Evolutionary conservation across 30 jellyfish, hydroid and myxozoan species (phyloP), one percentile per base, ranked within the genome.

Genomic region (Hydra vulgaris): DNA sequence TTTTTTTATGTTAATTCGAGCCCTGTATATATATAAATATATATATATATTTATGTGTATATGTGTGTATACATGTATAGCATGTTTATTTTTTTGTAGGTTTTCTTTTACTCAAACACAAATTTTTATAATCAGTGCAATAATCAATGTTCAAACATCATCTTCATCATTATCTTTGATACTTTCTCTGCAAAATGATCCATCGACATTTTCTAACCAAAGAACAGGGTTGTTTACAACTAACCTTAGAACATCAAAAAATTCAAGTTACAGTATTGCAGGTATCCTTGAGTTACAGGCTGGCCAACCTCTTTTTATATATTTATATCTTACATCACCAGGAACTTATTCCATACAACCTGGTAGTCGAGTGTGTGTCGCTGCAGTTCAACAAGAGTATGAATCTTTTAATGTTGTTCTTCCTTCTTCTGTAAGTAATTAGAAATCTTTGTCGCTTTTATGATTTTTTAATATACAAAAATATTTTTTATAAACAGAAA

Each of bases 331-430:
- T 86, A 85, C 80, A 20, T 80, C 68, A 27, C 74, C 80, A 18
- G 97, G 85, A 23, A 74, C 56, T 25, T 89, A 74, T 70, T 54
- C 76, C 26, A 75, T 89, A 20, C 85, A 84, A 52, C 72, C 77
- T 17, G 97, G 97, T 26, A 89, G 95, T 70, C 82, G 97, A 52
- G 74, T 89, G n/a, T 78, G 95, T 26, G 86, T 84, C 56, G 66
- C 72, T 55, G n/a, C 40, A 26, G 76, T 72, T 22, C 94, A 89
- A 73, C 55, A 85, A 18, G 72, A 71, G 72, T 89, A 89, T 79
- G 95, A 93, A 26, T 92, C 97, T 22, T 81, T 85, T 78, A 95
- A 89, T 82, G 87, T 78, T 0, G 81, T 80, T 18, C 67, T 78
- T 5, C 80, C 95, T 0, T 72, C 89, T 18, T 77, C 91, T 27